Evolutionary conservation across 2,888 invertebrate genomes (phyloP).

Genomic region (Dasypogon diadema): DNA sequence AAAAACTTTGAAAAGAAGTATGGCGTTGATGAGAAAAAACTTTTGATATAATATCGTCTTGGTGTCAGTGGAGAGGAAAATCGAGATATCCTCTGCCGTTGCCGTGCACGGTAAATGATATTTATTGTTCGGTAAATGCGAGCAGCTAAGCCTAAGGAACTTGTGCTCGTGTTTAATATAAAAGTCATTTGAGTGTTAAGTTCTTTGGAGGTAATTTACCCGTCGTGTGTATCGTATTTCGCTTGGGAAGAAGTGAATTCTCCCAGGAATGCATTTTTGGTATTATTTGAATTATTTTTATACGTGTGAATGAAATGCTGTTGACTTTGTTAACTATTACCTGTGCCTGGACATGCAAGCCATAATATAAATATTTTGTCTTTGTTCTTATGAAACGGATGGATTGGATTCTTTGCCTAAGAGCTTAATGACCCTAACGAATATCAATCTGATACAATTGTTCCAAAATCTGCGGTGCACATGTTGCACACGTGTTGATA

Average conservation of each 20-base stretch:
- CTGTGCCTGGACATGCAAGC: no score
- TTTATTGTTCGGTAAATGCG: conserved; percentile 5
- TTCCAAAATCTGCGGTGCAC: background rate
- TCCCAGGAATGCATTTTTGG: background rate
- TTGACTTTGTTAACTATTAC: no score
- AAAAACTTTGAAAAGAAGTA: background rate
- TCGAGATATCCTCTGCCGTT: conserved; percentile 13
- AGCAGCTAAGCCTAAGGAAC: background rate
- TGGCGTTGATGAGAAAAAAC: background rate
- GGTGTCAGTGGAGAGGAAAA: conserved; percentile 3
- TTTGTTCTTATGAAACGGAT: no score
- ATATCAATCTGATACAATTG: no score
- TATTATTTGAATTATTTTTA: no score
- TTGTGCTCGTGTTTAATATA: background rate
- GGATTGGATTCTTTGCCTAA: background rate
- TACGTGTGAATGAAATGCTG: no score
- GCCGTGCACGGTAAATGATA: conserved; percentile 1
- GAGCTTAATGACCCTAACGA: background rate
- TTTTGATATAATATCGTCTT: background rate
- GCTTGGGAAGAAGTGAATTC: background rate
- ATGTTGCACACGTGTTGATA: background rate
- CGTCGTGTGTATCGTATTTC: background rate
- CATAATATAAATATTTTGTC: no score
- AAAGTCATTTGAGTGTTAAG: conserved; percentile 5
- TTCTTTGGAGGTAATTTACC: conserved; percentile 3